These are phyloP conservation scores for Cryptocheilus praepositus DNA, from an alignment of 2,888 invertebrate species.

Conservation along the genomic window DNA sequence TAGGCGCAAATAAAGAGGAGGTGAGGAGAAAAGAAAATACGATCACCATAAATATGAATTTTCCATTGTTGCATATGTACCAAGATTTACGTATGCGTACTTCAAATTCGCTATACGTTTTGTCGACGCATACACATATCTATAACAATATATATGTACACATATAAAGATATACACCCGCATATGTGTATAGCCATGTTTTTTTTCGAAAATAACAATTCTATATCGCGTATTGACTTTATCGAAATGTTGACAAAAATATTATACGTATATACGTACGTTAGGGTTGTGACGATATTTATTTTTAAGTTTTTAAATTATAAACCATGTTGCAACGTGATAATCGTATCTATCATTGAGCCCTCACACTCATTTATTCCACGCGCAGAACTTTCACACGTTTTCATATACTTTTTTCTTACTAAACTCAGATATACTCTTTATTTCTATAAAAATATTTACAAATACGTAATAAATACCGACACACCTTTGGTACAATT, in stretches of 20 bases:
- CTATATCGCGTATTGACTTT: slow-evolving; percentile 50
- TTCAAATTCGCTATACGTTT: background rate
- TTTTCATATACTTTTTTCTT: background rate
- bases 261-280: slow-evolving; percentile 63
- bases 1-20: background rate
- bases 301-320: slow-evolving; percentile 70
- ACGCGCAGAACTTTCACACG: too few species aligned
- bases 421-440: too few species aligned
- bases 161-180: background rate
- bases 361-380: slow-evolving; percentile 7
- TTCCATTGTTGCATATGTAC: too few species aligned
- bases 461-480: slow-evolving; percentile 29
- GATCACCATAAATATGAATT: slow-evolving; percentile 10
- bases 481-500: background rate
- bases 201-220: slow-evolving; percentile 44
- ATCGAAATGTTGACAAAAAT: slow-evolving; percentile 68
- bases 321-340: slow-evolving; percentile 62
- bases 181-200: slow-evolving; percentile 21
- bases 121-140: slow-evolving; percentile 1
- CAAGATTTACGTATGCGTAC: background rate
- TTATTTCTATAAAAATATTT: slow-evolving; percentile 12
- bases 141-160: background rate
- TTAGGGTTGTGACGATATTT: slow-evolving; percentile 69
- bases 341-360: slow-evolving; percentile 44
- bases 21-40: slow-evolving; percentile 1